Evolutionary conservation across 2,888 invertebrate genomes (phyloP), one percentile per base, ranked within the genome.

Genomic region (Hermodice carunculata): DNA sequence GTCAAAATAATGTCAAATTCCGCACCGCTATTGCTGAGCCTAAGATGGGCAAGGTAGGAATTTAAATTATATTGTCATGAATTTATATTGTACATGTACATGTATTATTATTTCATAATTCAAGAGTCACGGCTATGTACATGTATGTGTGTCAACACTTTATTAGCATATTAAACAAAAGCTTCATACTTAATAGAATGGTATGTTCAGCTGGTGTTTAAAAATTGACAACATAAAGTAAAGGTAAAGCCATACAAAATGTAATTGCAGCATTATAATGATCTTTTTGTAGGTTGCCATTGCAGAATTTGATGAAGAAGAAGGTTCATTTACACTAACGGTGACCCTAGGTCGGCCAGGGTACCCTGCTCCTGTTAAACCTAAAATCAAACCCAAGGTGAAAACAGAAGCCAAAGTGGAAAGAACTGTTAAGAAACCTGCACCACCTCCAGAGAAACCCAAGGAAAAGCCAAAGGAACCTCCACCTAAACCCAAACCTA

Each of bases 281-380:
- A n/a, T n/a, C n/a, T n/a, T n/a, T n/a, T n/a, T 46, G n/a, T 17
- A 85, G 85, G 76, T 85, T 58, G 53, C 78, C 26, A 78, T 79
- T 51, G 84, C 81, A 4, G 80, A 82, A 53, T 81, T 86, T 69
- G 81, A 79, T 42, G 85, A 85, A 65, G 79, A 79, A 48, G 82
- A 81, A 19, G 82, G 82, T 66, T 76, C 79, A 5, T 86, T 77
- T 70, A 71, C 75, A n/a, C 67, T 86, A 17, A 82, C 77, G 8
- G 64, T 86, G 22, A 75, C 82, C 19, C 71, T 86, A 66, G 78
- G 75, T 32, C 82, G 80, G 71, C 79, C 81, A 24, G 82, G 82
- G 8, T 19, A 40, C n/a, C n/a, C n/a, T 40, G 40, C 40, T 40
- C 29, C 26, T 6, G 26, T 28, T n/a, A 49, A 28, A 53, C 28